Base-by-base conservation (phyloP, 2,888 invertebrate genomes). In the Leptodirus hochenwartii region DNA sequence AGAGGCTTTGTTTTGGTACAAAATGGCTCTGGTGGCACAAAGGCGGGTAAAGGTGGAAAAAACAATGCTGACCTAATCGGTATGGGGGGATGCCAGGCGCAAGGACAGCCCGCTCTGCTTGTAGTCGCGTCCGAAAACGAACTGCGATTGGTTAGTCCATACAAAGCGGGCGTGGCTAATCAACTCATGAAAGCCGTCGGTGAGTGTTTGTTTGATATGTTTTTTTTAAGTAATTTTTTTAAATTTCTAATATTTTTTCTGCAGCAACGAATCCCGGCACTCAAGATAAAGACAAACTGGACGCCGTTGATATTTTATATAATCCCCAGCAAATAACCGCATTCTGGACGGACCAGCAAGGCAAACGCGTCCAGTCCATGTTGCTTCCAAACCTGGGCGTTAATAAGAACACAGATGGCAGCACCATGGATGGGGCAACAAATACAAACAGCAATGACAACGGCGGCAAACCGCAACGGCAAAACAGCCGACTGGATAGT, bases 61-160 rank as follows among this genome's bases (percentile, higher is more conserved):
- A n/a, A n/a, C n/a, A n/a, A n/a, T n/a, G n/a, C n/a, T n/a, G n/a
- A n/a, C n/a, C n/a, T n/a, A n/a, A n/a, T n/a, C n/a, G 53, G 55
- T 34, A 58, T 56, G 35, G 59, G 58, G 29, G 56, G 57, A 1
- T 75, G 75, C 43, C 58, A 67, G 44, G 71, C 71, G 0, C 49
- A 59, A 15, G 66, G 65, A 41, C 40, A 44, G 5, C 33, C 64
- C 24, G 70, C 75, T 5, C 30, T 33, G 10, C 58, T 79, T 41
- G 58, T 78, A 41, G 62, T 76, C 17, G 74, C 70, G 2, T 66
- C 64, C 37, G 65, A 67, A 43, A 69, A 58, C 43, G 69, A 63
- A 50, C 57, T 68, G 49, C 62, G 64, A 40, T 56, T 58, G 47
- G 66, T 66, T 54, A 73, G 66, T 50, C 69, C 65, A 36, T 70